phyloP scores from a whole-genome alignment of 2,113 vertebrate genomes.

The Dipodomys ordii region DNA sequence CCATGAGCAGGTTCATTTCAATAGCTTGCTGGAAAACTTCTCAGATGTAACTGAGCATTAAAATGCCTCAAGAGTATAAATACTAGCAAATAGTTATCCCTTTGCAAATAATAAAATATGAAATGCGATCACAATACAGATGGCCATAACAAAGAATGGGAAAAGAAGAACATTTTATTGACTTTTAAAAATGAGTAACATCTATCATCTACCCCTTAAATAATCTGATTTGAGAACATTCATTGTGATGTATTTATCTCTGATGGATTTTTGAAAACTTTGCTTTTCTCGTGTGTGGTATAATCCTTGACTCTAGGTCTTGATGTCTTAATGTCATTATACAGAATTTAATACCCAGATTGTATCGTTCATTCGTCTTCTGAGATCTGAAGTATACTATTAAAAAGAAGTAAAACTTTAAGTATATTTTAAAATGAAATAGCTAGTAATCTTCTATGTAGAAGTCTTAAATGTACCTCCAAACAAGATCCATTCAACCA shows the following conservation, averaged over 20 bases:
- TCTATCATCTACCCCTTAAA: not conserved
- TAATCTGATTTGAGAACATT: slow-evolving; percentile 27
- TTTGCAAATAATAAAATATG: slow-evolving; percentile 69
- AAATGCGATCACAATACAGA: slow-evolving; percentile 13
- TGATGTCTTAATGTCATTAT: not conserved
- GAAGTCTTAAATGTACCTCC: not conserved
- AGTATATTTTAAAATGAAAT: not conserved
- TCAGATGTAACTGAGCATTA: slow-evolving; percentile 48
- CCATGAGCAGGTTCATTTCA: slow-evolving; percentile 44
- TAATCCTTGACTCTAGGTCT: not conserved
- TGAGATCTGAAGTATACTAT: not conserved
- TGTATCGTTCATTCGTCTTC: slow-evolving; percentile 33
- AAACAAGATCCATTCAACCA: not conserved
- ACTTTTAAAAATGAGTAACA: not conserved
- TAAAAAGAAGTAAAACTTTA: not conserved
- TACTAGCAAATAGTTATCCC: slow-evolving; percentile 75
- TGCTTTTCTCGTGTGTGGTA: not conserved
- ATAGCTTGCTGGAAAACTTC: slow-evolving; percentile 56
- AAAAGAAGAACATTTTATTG: slow-evolving; percentile 1
- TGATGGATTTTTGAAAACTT: slow-evolving; percentile 33
- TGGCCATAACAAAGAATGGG: slow-evolving; percentile 23
- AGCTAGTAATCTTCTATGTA: not conserved
- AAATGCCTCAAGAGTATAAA: slow-evolving; percentile 47
- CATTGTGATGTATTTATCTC: not conserved
- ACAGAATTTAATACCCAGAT: not conserved